A percentile compares a stretch with the other conserved stretches of the same genome.
Evolutionary conservation across 2,113 vertebrate genomes (phyloP).

Genomic region (Recurvirostra avosetta): DNA sequence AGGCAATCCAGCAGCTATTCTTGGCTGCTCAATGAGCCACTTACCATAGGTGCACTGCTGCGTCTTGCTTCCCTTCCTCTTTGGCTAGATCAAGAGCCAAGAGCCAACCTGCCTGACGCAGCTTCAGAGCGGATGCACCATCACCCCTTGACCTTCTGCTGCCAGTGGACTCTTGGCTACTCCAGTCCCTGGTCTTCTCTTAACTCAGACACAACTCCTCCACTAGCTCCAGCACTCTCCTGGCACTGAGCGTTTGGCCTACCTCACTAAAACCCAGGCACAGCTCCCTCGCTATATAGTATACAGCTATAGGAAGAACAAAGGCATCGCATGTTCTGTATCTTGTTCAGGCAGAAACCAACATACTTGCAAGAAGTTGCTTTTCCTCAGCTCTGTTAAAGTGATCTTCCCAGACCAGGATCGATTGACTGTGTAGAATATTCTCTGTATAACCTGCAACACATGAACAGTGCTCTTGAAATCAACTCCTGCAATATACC

Average conservation of each 20-base stretch:
- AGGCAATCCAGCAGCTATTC: not conserved
- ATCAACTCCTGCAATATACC: not conserved
- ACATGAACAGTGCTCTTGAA: not conserved
- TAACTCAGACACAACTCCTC: not conserved
- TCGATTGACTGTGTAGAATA: slow-evolving; percentile 97
- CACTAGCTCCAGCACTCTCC: not conserved
- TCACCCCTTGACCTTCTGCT: not conserved
- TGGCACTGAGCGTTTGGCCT: not conserved
- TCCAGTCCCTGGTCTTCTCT: not conserved
- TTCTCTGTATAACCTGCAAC: slow-evolving; percentile 94
- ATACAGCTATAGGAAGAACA: not conserved
- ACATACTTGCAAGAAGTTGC: slow-evolving; percentile 95
- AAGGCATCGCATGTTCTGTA: not conserved
- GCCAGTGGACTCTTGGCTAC: not conserved
- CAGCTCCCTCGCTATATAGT: not conserved
- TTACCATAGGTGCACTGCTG: not conserved
- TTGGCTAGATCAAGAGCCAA: not conserved
- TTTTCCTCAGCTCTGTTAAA: slow-evolving; percentile 91
- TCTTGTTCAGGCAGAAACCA: not conserved
- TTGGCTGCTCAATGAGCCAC: not conserved
- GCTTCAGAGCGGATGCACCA: not conserved
- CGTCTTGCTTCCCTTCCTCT: not conserved
- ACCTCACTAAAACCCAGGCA: too few relatives aligned
- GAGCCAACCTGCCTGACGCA: not conserved
- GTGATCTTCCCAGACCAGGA: slow-evolving; percentile 97